Conservation (phyloP, 2,888 invertebrate genomes). For the Allolobophora icterica region DNA sequence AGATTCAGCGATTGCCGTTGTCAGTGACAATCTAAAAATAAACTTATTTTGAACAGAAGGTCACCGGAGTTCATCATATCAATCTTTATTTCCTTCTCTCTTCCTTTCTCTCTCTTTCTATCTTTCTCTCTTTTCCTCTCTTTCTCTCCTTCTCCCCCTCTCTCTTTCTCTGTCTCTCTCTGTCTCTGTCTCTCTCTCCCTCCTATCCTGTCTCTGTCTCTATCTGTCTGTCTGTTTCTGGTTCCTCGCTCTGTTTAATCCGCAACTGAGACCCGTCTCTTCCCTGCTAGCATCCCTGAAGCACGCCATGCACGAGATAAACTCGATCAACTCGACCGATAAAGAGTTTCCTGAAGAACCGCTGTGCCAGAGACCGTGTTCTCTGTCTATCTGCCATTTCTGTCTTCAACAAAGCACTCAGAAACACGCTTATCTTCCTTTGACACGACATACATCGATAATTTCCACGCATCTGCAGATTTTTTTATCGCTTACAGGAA, state of each 20-base stretch:
- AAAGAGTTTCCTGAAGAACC: background rate
- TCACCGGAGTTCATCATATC: background rate
- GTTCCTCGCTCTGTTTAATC: background rate
- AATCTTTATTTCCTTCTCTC: background rate
- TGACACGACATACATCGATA: background rate
- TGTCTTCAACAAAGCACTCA: background rate
- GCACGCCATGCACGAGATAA: background rate
- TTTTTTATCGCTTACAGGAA: background rate
- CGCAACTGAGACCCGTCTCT: background rate
- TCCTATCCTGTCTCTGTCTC: background rate
- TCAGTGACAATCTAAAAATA: no score
- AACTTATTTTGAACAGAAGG: no score
- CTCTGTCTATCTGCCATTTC: background rate
- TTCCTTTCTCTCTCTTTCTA: no score
- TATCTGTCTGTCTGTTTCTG: background rate
- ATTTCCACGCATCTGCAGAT: background rate
- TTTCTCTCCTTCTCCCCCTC: no score
- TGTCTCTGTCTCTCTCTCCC: no score
- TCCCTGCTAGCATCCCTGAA: background rate
- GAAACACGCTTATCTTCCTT: background rate
- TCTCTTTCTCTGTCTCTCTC: no score
- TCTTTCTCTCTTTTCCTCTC: no score
- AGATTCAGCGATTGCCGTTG: no score
- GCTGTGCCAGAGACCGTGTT: background rate
- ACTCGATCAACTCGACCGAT: background rate